Percentiles rank a stretch among this genome's conserved stretches.
phyloP scores from a whole-genome alignment of 2,888 invertebrate species.

The Watsonalla binaria region DNA sequence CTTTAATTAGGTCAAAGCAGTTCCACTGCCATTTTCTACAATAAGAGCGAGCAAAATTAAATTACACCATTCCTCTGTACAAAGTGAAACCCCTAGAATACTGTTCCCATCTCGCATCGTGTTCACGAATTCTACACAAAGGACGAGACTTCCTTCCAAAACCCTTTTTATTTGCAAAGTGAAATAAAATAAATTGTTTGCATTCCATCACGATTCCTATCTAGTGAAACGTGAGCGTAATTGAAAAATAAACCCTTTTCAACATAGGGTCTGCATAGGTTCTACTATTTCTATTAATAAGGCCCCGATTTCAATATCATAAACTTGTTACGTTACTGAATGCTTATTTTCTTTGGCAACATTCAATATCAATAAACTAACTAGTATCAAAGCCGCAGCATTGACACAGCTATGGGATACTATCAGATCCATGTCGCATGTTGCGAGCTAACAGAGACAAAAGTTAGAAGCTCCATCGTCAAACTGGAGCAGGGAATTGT shows the following conservation, averaged over 20 bases:
- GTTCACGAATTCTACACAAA: slow-evolving; percentile 34
- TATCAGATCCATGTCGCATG: slow-evolving; percentile 22
- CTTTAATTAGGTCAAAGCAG: neutral
- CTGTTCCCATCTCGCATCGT: slow-evolving; percentile 21
- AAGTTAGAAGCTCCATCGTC: slow-evolving; percentile 27
- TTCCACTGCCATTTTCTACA: neutral
- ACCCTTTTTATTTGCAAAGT: slow-evolving; percentile 40
- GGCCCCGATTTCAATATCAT: neutral
- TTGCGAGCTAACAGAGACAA: slow-evolving; percentile 25
- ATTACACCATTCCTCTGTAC: slow-evolving; percentile 20
- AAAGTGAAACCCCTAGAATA: slow-evolving; percentile 14
- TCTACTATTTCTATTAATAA: slow-evolving; percentile 1
- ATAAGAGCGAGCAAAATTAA: slow-evolving; percentile 20
- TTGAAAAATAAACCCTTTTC: slow-evolving; percentile 41
- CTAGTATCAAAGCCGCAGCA: slow-evolving; percentile 5
- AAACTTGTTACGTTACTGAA: neutral
- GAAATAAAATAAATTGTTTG: slow-evolving; percentile 52
- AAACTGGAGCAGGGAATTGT: slow-evolving; percentile 27
- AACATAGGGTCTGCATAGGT: slow-evolving; percentile 2
- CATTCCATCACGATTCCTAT: slow-evolving; percentile 33
- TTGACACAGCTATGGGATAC: slow-evolving; percentile 6
- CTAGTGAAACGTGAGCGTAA: slow-evolving; percentile 31
- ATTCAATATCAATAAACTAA: slow-evolving; percentile 4
- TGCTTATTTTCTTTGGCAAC: neutral
- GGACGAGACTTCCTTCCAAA: slow-evolving; percentile 29